Evolutionary conservation across 2,113 vertebrate genomes (phyloP), one percentile per base, ranked within the genome.

Genomic region (Rynchops niger): DNA sequence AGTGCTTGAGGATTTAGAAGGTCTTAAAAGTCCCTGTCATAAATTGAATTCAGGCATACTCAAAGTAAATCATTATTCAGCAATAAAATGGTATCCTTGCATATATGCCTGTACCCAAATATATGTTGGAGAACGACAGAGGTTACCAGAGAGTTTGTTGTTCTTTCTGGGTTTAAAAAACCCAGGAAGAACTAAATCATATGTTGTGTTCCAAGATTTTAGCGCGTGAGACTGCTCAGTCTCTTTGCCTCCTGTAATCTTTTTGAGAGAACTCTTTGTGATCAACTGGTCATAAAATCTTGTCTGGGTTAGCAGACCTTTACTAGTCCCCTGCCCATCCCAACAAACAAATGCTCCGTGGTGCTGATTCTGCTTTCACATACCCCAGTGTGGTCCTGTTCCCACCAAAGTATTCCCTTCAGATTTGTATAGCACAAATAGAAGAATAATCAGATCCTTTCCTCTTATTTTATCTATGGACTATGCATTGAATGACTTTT

Each of bases 391-490:
- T 94, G 77, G 83, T 92, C 80, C 91, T 81, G 19, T 76, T 89
- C 50, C 63, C 36, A 49, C 91, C 50, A 40, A 49, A 82, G 62
- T 63, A 36, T 36, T 94, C 92, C n/a, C 21, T 92, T 73, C 82
- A 88, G 34, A 50, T 93, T 93, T 93, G 56, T 58, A 40, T 32
- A 84, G 70, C 73, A 36, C 83, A 91, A 94, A 71, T 76, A 76
- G 67, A 96, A 82, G 79, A 86, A 92, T 79, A 84, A 89, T 93
- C 86, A 70, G 87, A 89, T 61, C 71, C 70, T 92, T 96, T 93
- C 76, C 27, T 96, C 23, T 77, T 84, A 65, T 96, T 95, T 96
- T 96, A 72, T 92, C 96, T 86, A 25, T 91, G 67, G 78, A 42
- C 81, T 71, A 16, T 47, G 82, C 74, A 86, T 29, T 86, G 90